These are phyloP conservation scores for Riptortus pedestris DNA, from an alignment of 1,140 invertebrate genomes.

Conservation along the genomic window DNA sequence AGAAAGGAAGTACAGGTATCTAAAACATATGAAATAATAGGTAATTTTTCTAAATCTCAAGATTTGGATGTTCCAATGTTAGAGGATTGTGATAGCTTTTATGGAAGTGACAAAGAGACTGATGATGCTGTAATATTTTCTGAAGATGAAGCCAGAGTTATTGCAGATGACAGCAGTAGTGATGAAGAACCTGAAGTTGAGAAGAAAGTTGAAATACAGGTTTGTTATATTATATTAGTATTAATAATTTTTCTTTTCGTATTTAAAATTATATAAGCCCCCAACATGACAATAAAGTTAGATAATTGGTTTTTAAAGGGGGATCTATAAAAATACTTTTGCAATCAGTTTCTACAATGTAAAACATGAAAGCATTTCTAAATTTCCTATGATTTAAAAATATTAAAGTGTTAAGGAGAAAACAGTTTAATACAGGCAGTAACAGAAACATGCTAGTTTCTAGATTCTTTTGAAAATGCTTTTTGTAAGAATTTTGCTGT, in stretches of 20 bases:
- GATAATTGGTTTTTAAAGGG: not conserved
- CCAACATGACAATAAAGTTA: not conserved
- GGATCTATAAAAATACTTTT: too few relatives aligned
- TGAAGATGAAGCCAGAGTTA: slow-evolving; percentile 46
- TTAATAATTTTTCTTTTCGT: too few relatives aligned
- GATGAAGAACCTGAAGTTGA: slow-evolving; percentile 33
- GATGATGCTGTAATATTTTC: slow-evolving; percentile 59
- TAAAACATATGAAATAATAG: slow-evolving; percentile 34
- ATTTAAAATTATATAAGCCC: not conserved
- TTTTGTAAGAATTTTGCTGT: too few relatives aligned
- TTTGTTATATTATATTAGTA: not conserved
- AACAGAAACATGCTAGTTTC: too few relatives aligned
- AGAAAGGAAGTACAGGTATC: slow-evolving; percentile 34
- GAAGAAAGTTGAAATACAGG: not conserved
- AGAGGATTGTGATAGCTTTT: slow-evolving; percentile 48
- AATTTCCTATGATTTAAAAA: too few relatives aligned
- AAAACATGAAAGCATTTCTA: too few relatives aligned
- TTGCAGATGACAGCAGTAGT: slow-evolving; percentile 36
- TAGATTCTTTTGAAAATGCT: too few relatives aligned
- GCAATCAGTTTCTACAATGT: too few relatives aligned
- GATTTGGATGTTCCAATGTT: slow-evolving; percentile 32
- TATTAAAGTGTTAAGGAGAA: too few relatives aligned
- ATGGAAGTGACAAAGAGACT: slow-evolving; percentile 52
- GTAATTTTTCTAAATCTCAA: slow-evolving; percentile 31
- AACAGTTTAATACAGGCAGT: too few relatives aligned